A percentile compares a stretch with the other conserved stretches of the same genome.
Conservation (phyloP, 2,797 vertebrate species). For the Basileuterus tristriatus region DNA sequence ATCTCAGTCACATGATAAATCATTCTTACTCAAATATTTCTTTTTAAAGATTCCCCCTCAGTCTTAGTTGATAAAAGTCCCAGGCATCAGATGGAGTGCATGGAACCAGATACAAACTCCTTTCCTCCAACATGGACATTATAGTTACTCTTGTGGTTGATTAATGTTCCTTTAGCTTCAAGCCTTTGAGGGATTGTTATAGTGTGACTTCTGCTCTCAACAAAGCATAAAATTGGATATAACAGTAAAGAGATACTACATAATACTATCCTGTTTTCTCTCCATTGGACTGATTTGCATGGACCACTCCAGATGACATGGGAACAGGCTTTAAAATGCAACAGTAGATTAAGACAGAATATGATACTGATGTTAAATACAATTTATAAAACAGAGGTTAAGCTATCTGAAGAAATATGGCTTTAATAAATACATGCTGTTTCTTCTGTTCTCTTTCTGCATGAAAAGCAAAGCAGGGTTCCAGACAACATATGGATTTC, state of each 20-base stretch:
- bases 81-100: not conserved
- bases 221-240: conserved; percentile 53
- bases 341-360: conserved; percentile 44
- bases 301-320: not conserved
- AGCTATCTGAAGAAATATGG: conserved; percentile 47
- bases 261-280: not conserved
- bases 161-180: conserved; percentile 29
- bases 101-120: conserved; percentile 16
- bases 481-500: conserved; percentile 38
- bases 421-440: conserved; percentile 45
- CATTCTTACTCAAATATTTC: conserved; percentile 37
- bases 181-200: conserved; percentile 24
- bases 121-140: not conserved
- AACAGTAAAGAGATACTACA: conserved; percentile 14
- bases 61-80: conserved; percentile 16
- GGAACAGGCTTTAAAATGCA: conserved; percentile 47
- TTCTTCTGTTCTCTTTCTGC: conserved; percentile 38
- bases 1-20: conserved; percentile 30
- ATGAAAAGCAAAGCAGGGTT: conserved; percentile 12
- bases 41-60: conserved; percentile 39
- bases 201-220: conserved; percentile 48
- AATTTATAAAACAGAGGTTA: conserved; percentile 52
- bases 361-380: conserved; percentile 40
- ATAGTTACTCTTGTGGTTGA: conserved; percentile 38
- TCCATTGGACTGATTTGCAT: conserved; percentile 36